phyloP scores from a whole-genome alignment of 1,140 invertebrate genomes.

The Drosophila guanche region DNA sequence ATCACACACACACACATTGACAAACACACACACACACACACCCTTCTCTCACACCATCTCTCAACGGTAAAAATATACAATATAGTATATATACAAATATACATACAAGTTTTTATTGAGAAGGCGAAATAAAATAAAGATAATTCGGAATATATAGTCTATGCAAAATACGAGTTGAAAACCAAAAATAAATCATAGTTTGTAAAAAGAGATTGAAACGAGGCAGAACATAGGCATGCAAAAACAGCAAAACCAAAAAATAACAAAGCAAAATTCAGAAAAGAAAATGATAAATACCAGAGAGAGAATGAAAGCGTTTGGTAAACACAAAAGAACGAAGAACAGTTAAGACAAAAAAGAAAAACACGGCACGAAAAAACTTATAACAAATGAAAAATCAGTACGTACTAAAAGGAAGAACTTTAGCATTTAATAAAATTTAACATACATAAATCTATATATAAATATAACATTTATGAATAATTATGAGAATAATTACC shows the following conservation, averaged over 20 bases:
- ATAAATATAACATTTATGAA: constrained; percentile 43
- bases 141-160: not conserved
- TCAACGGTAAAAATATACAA: constrained; percentile 20
- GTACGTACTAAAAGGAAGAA: constrained; percentile 57
- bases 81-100: constrained; percentile 12
- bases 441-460: constrained; percentile 56
- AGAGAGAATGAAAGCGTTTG: constrained; percentile 15
- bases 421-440: constrained; percentile 68
- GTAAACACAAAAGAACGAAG: constrained; percentile 5
- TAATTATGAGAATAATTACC: constrained; percentile 42
- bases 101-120: constrained; percentile 44
- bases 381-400: constrained; percentile 51
- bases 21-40: constrained; percentile 4
- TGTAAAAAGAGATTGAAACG: constrained; percentile 32
- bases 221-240: constrained; percentile 51
- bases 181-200: constrained; percentile 77
- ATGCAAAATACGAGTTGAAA: constrained; percentile 43
- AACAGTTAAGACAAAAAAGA: constrained; percentile 1
- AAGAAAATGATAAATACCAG: constrained; percentile 8
- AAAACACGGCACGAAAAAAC: constrained; percentile 9
- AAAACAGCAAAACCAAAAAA: constrained; percentile 50
- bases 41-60: not conserved
- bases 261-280: constrained; percentile 16
- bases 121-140: not conserved
- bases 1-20: constrained; percentile 1